phyloP scores from a whole-genome alignment of 2,113 vertebrate species.

The Calidris pygmaea region DNA sequence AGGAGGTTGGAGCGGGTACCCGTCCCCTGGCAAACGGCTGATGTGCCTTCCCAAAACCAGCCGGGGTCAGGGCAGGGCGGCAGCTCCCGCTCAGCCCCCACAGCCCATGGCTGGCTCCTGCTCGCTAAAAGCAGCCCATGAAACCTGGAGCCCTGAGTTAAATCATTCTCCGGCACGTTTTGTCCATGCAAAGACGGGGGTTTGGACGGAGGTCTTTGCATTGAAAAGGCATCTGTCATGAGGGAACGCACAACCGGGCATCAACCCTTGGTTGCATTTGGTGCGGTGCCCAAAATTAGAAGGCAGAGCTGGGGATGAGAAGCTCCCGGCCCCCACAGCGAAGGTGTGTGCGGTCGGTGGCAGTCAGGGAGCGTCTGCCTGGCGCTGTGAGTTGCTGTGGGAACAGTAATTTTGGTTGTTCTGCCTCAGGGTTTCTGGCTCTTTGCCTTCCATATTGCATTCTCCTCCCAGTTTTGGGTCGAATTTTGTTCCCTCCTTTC shows the following conservation, averaged over 20 bases:
- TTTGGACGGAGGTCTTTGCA: neutral
- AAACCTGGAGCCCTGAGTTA: neutral
- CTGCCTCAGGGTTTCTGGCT: neutral
- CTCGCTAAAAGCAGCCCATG: fast-evolving
- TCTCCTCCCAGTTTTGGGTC: fast-evolving
- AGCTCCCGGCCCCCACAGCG: fast-evolving
- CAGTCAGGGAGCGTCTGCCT: neutral
- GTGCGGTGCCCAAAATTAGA: neutral
- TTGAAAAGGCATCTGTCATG: neutral
- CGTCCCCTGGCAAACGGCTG: neutral
- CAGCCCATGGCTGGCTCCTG: fast-evolving
- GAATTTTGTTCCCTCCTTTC: neutral
- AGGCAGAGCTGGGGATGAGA: neutral
- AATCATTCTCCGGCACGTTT: neutral
- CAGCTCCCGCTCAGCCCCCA: neutral
- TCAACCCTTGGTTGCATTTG: neutral
- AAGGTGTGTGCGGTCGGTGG: fast-evolving
- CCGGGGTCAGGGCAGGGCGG: neutral
- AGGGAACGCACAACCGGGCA: too few relatives aligned
- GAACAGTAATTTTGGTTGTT: neutral
- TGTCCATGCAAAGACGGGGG: neutral
- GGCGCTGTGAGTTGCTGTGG: neutral
- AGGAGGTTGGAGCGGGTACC: neutral
- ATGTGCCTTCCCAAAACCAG: neutral
- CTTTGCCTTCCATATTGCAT: neutral